Conservation (phyloP, 2,888 invertebrate species). For the Herminia tarsipennalis region DNA sequence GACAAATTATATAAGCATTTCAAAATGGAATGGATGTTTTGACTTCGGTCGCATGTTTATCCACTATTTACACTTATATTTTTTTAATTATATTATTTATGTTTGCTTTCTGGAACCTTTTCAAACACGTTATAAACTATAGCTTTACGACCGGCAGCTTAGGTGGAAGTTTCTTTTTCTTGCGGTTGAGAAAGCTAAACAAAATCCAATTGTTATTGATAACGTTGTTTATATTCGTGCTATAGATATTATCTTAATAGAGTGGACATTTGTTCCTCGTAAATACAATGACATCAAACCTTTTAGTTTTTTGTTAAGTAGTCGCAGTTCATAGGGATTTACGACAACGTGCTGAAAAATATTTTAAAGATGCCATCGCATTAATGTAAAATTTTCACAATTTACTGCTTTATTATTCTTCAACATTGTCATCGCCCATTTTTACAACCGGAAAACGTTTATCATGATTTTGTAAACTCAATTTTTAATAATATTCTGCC, state of each 20-base stretch:
- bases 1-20: slow-evolving; percentile 56
- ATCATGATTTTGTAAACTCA: not conserved
- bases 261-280: slow-evolving; percentile 3
- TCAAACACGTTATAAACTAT: slow-evolving; percentile 42
- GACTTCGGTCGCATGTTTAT: slow-evolving; percentile 53
- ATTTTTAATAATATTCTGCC: slow-evolving; percentile 19
- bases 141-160: slow-evolving; percentile 36
- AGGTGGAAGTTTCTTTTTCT: slow-evolving; percentile 19
- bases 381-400: not conserved
- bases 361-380: not conserved
- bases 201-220: slow-evolving; percentile 34
- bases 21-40: slow-evolving; percentile 52
- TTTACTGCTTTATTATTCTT: slow-evolving; percentile 3
- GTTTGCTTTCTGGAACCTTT: slow-evolving; percentile 40
- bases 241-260: not conserved
- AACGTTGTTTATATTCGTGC: not conserved
- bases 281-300: too few relatives aligned
- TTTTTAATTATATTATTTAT: slow-evolving; percentile 52
- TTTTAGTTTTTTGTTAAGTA: too few relatives aligned
- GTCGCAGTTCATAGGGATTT: not conserved
- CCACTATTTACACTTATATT: slow-evolving; percentile 46
- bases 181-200: slow-evolving; percentile 34
- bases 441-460: slow-evolving; percentile 4
- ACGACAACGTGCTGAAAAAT: not conserved
- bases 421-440: not conserved